Evolutionary conservation across 1,140 invertebrate genomes (phyloP).

Genomic region (Drosophila grimshawi): DNA sequence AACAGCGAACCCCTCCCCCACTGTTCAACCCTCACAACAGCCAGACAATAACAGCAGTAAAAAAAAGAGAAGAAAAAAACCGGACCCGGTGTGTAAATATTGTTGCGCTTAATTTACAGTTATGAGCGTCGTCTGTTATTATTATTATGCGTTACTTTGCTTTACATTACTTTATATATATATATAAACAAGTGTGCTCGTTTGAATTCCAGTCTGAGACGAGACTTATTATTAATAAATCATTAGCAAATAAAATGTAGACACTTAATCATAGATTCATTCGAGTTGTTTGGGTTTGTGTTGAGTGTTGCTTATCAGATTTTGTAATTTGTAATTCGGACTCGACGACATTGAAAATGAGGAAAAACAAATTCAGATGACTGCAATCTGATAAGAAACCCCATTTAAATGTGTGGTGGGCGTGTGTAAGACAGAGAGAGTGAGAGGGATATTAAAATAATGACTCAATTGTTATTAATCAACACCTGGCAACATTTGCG

Average conservation of each 20-base stretch:
- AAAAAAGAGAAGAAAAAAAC: constrained; percentile 12
- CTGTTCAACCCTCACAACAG: background rate
- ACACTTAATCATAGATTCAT: constrained; percentile 46
- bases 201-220: constrained; percentile 10
- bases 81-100: constrained; percentile 57
- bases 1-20: constrained; percentile 31
- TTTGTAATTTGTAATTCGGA: constrained; percentile 63
- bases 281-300: constrained; percentile 54
- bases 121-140: constrained; percentile 41
- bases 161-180: background rate
- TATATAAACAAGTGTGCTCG: constrained; percentile 47
- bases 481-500: background rate
- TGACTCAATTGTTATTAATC: constrained; percentile 12
- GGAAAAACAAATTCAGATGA: constrained; percentile 10
- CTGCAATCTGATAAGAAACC: constrained; percentile 42
- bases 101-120: constrained; percentile 77
- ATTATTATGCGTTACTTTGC: background rate
- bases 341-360: constrained; percentile 57
- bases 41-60: constrained; percentile 34
- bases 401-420: too few relatives aligned
- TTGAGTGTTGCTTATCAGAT: constrained; percentile 56
- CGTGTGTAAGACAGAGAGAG: constrained; percentile 3
- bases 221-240: constrained; percentile 7
- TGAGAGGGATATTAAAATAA: background rate
- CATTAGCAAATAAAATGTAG: constrained; percentile 9